Evolutionary conservation across 92 coral and sea anemone genomes (phyloP).

Genomic region (Umimayanthus kanabou): DNA sequence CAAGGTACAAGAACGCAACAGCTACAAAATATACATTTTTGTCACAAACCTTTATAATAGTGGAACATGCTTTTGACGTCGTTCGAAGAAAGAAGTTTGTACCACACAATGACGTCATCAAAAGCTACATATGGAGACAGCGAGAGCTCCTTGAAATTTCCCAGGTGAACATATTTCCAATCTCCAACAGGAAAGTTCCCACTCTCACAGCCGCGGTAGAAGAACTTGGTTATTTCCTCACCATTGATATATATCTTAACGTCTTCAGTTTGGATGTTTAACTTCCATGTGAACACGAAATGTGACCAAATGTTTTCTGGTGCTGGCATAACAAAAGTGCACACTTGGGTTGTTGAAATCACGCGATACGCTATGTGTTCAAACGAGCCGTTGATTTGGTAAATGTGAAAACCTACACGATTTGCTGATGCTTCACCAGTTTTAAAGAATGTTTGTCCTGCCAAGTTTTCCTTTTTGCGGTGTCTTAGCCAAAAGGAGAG

Average conservation of each 20-base stretch:
- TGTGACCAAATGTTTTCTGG: slow-evolving; percentile 47
- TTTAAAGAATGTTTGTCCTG: slow-evolving; percentile 43
- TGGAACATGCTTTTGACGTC: slow-evolving; percentile 19
- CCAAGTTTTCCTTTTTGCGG: background rate
- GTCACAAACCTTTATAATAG: slow-evolving; percentile 52
- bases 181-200: background rate
- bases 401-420: slow-evolving; percentile 43
- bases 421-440: background rate
- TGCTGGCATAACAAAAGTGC: background rate
- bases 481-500: slow-evolving; percentile 52
- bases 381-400: slow-evolving; percentile 35
- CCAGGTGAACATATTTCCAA: slow-evolving; percentile 3
- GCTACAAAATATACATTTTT: background rate
- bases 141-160: background rate
- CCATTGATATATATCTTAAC: slow-evolving; percentile 35
- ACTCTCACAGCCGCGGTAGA: background rate
- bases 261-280: background rate
- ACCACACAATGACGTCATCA: slow-evolving; percentile 40
- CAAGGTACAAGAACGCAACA: no score
- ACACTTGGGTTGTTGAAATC: background rate
- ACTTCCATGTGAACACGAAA: slow-evolving; percentile 16
- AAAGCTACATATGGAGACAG: slow-evolving; percentile 42
- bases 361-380: slow-evolving; percentile 33
- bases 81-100: background rate
- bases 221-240: background rate